These are phyloP conservation scores for Villa cingulata DNA, from an alignment of 2,888 invertebrate genomes.

Conservation along the genomic window DNA sequence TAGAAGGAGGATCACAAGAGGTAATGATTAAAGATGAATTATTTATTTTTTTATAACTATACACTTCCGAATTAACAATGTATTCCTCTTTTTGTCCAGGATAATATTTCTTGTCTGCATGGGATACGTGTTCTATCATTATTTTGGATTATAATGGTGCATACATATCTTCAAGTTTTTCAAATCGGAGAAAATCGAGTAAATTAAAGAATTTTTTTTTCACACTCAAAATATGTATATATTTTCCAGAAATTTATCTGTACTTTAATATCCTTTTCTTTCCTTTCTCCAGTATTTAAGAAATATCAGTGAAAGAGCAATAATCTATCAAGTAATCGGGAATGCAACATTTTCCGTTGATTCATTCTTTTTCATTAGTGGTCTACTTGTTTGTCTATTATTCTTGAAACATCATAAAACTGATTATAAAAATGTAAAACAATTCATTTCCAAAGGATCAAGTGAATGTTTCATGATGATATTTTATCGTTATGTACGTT, in stretches of 20 bases:
- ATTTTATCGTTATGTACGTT: conserved; percentile 51
- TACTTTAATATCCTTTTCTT: too few species aligned
- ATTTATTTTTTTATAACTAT: not conserved
- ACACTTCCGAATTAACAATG: not conserved
- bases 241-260: not conserved
- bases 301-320: conserved; percentile 57
- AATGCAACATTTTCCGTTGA: conserved; percentile 79
- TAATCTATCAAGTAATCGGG: conserved; percentile 68
- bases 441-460: conserved; percentile 20
- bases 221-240: not conserved
- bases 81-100: conserved; percentile 29
- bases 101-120: conserved; percentile 60
- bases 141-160: conserved; percentile 73
- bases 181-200: conserved; percentile 53
- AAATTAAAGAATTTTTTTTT: conserved; percentile 4
- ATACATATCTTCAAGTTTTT: conserved; percentile 70
- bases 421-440: conserved; percentile 19
- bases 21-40: conserved; percentile 15
- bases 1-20: conserved; percentile 39
- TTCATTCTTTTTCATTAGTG: conserved; percentile 79
- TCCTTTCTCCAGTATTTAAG: conserved; percentile 44
- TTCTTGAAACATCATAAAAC: conserved; percentile 37
- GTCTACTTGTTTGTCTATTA: conserved; percentile 56
- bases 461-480: conserved; percentile 28
- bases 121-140: conserved; percentile 66